Base-by-base conservation (phyloP, 2,888 invertebrate genomes). In the Andrena minutula region DNA sequence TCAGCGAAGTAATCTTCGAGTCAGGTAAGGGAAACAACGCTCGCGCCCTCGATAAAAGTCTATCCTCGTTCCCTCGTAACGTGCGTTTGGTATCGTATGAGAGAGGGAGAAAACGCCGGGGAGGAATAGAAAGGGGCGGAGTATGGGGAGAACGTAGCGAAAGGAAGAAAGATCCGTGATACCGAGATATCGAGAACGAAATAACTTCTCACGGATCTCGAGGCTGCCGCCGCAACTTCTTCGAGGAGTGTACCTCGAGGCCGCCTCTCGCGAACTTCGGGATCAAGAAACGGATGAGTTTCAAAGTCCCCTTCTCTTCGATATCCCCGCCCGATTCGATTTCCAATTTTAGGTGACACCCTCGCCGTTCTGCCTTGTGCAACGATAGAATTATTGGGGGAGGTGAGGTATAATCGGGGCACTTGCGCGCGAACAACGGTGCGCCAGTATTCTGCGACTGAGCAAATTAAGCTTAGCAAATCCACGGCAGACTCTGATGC, bases 1-100 rank as follows among this genome's bases (percentile, higher is more conserved):
- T 98, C 90, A 97, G 97, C 93, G 98, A 98, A 94, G 96, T 98
- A 85, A 96, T 96, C 89, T 98, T 98, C 93, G 96, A 96, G 90
- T 97, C 97, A 89, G 96, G 97, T 97, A 94, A 94, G 94, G 69
- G 23, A 32, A 51, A 71, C 47, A 53, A 16, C 47, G 23, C 16
- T n/a, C 32, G 35, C 35, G 2, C 8, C 47, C 47, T 7, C 41
- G 60, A 75, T 75, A 75, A 73, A 71, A 79, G 77, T 75, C 66
- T 47, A 65, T 70, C 71, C 51, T 12, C 20, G 28, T 63, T 47
- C 7, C 23, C 28, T 35, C 68, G 7, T 41, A 41, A 41, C 26
- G 41, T n/a, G 12, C 64, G 35, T 53, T 7, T 61, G 8, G n/a
- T 32, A 41, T 7, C 5, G 26, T 28, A 16, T 3, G 26, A 26